These are phyloP conservation scores for Micronycteris hirsuta DNA, from an alignment of 2,113 vertebrate genomes.

Conservation along the genomic window DNA sequence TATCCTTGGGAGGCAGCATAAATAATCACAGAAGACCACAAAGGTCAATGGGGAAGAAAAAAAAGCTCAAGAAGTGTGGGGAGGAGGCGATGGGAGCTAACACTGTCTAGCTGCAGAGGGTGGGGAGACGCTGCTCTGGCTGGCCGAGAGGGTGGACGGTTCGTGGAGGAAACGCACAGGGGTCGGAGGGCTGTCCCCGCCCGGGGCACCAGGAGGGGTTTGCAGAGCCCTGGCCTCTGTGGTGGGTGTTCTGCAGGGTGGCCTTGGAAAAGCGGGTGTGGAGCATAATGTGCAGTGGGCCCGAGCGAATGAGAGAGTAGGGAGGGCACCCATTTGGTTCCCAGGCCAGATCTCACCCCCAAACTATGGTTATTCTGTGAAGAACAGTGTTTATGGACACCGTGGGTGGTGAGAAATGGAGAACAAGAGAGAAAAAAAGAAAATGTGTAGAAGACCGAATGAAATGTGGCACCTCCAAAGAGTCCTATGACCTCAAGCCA, in stretches of 20 bases:
- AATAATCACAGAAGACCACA: constrained; percentile 77
- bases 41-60: constrained; percentile 39
- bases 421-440: not conserved
- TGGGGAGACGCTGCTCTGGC: not conserved
- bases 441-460: not conserved
- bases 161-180: not conserved
- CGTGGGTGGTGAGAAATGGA: not conserved
- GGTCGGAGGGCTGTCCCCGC: not conserved
- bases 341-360: not conserved
- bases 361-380: not conserved
- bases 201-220: not conserved
- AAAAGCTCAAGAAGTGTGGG: constrained; percentile 34
- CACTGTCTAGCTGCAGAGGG: not conserved
- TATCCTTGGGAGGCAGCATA: constrained; percentile 79
- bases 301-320: not conserved
- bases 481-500: not conserved
- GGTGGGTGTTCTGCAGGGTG: not conserved
- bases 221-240: not conserved
- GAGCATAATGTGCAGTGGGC: not conserved
- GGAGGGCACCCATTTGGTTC: not conserved
- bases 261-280: not conserved
- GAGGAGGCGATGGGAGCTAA: not conserved
- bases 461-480: not conserved
- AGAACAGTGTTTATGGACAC: not conserved
- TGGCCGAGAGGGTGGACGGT: not conserved